phyloP scores from a whole-genome alignment of 2,888 invertebrate genomes.

The Girardia tigrina region DNA sequence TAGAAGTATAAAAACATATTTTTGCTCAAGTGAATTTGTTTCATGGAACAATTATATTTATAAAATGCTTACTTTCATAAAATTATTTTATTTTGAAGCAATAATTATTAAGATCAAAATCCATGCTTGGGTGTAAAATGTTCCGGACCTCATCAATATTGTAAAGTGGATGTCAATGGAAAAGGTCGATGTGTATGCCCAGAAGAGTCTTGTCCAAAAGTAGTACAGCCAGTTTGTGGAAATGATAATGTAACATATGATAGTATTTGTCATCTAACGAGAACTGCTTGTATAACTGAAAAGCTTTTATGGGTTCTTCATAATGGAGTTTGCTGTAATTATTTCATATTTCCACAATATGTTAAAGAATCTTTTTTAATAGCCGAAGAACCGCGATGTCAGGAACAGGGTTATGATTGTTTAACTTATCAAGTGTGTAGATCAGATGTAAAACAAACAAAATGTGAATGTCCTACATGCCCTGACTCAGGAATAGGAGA shows the following conservation, averaged over 20 bases:
- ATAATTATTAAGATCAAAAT: conserved; percentile 21
- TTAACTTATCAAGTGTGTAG: conserved; percentile 26
- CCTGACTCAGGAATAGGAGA: conserved; percentile 26
- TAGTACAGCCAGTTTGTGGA: conserved; percentile 61
- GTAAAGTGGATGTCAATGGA: conserved; percentile 66
- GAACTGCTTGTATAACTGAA: conserved; percentile 59
- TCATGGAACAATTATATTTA: too few species aligned
- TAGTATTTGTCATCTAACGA: conserved; percentile 69
- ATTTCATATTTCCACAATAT: too few species aligned
- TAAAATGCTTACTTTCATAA: too few species aligned
- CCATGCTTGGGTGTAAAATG: conserved; percentile 46
- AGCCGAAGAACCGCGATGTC: conserved; percentile 18
- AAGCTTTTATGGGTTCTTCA: conserved; percentile 17
- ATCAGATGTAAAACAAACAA: neutral
- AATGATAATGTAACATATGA: conserved; percentile 75
- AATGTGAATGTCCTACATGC: conserved; percentile 36
- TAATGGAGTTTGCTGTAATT: conserved; percentile 34
- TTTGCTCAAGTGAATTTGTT: too few species aligned
- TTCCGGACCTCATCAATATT: conserved; percentile 59
- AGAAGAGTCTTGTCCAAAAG: conserved; percentile 60
- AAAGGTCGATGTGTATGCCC: conserved; percentile 73
- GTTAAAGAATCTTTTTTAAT: neutral
- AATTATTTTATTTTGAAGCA: too few species aligned
- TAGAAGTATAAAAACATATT: too few species aligned
- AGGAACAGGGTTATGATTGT: conserved; percentile 19